Base-by-base conservation (phyloP, 2,888 invertebrate genomes). In the Aricia artaxerxes region DNA sequence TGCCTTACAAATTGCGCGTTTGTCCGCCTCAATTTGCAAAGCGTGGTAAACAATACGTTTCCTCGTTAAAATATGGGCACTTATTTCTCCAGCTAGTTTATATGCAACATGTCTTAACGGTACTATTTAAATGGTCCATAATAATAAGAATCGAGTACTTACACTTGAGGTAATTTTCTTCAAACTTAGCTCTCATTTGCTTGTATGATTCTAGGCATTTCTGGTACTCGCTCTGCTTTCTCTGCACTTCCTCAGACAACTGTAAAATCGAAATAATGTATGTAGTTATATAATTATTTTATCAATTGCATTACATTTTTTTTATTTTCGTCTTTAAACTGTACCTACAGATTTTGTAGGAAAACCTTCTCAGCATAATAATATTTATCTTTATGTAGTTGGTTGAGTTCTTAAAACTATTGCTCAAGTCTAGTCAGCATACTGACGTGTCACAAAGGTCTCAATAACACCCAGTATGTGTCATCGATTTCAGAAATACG, bases 91-190 rank as follows among this genome's bases (percentile, higher is more conserved):
- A 31, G 64, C 64, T 31, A 57, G 49, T 57, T 4, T 4, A 57
- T 53, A 53, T 57, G 16, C 13, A 3, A 57, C 49, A 9, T 49
- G 49, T 49, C 49, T 75, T 44, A 75, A 75, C 75, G 35, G 69
- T 69, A 35, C 35, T 69, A 13, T 38, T 35, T 69, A 69, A 69
- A 69, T 69, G 69, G 13, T 69, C 11, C 16, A 5, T 69, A 35
- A 69, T 31, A 49, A 75, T 53, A 57, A 24, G 31, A 4, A 75
- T 24, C 5, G 53, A 13, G 35, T 57, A 95, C 96, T 96, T 95
- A 98, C 98, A 97, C 96, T 98, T 98, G 81, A 98, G 96, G 90
- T 98, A 98, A 91, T 97, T 97, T 89, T 99, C 99, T 91, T 99
- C 98, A 90, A 98, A 99, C 90, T 98, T 97, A 80, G 97, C 96